Evolutionary conservation across 2,888 invertebrate species (phyloP).

Genomic region (Agonum fuliginosum): DNA sequence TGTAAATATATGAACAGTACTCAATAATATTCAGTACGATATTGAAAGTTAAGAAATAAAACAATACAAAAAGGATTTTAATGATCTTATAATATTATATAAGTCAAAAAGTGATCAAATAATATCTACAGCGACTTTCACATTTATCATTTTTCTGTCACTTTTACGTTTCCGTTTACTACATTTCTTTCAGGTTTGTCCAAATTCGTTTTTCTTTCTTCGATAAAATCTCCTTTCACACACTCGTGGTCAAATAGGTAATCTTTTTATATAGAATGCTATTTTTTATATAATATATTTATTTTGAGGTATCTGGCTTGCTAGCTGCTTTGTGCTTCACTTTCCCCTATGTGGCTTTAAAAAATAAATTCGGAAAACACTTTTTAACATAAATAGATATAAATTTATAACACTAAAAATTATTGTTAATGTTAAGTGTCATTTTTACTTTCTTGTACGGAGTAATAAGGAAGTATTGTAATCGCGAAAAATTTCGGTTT

Average conservation of each 20-base stretch:
- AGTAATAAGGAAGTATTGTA: no score
- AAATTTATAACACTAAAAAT: no score
- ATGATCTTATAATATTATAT: constrained; percentile 16
- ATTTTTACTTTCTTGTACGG: no score
- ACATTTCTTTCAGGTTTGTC: constrained; percentile 32
- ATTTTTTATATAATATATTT: constrained; percentile 23
- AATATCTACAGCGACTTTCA: constrained; percentile 20
- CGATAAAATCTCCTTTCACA: constrained; percentile 28
- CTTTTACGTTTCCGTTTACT: constrained; percentile 39
- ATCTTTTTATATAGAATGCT: constrained; percentile 9
- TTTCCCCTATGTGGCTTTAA: no score
- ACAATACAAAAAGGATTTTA: constrained; percentile 25
- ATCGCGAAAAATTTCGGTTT: no score
- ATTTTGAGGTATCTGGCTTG: constrained; percentile 14
- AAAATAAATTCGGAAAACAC: no score
- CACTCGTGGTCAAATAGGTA: constrained; percentile 30
- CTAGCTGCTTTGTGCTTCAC: neutral
- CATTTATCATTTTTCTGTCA: constrained; percentile 32
- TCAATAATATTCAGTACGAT: no score
- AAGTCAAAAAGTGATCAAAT: constrained; percentile 30
- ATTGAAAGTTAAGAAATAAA: no score
- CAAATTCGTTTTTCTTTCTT: constrained; percentile 38
- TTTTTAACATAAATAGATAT: no score
- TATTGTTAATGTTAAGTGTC: no score
- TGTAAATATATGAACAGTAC: no score